phyloP scores from a whole-genome alignment of 2,113 vertebrate genomes.

The Crotalus tigris region DNA sequence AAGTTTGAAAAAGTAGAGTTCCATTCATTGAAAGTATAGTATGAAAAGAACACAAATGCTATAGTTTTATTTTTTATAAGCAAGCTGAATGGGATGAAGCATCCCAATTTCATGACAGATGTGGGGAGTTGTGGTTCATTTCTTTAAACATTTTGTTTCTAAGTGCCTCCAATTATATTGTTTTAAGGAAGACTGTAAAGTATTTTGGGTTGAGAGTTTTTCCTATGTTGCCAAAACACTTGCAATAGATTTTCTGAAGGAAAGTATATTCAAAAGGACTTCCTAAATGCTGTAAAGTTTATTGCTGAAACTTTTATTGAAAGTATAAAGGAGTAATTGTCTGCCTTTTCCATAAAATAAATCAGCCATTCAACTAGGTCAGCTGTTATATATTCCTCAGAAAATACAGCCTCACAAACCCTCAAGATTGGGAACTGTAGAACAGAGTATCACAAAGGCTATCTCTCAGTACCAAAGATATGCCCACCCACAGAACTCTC shows the following conservation, averaged over 20 bases:
- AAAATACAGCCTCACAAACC: not conserved
- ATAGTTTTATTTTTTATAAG: not conserved
- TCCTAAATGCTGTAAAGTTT: not conserved
- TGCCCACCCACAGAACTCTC: not conserved
- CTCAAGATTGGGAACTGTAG: not conserved
- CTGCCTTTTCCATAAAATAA: not conserved
- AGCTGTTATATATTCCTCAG: not conserved
- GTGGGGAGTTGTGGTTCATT: not conserved
- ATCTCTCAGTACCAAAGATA: not conserved
- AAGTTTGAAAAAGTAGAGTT: not conserved
- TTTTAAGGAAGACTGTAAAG: not conserved
- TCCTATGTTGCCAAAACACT: not conserved
- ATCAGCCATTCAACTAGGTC: not conserved
- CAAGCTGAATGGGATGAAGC: not conserved
- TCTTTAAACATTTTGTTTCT: not conserved
- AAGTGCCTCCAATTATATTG: not conserved
- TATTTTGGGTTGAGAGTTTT: not conserved
- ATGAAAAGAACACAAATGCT: not conserved
- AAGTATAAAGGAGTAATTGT: not conserved
- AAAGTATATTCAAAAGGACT: not conserved
- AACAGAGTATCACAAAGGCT: not conserved
- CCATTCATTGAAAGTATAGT: not conserved
- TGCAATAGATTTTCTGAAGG: not conserved
- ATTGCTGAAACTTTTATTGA: not conserved
- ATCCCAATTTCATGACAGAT: not conserved